These are phyloP conservation scores for Petrophora chlorosata DNA, from an alignment of 2,888 invertebrate genomes.

Conservation along the genomic window DNA sequence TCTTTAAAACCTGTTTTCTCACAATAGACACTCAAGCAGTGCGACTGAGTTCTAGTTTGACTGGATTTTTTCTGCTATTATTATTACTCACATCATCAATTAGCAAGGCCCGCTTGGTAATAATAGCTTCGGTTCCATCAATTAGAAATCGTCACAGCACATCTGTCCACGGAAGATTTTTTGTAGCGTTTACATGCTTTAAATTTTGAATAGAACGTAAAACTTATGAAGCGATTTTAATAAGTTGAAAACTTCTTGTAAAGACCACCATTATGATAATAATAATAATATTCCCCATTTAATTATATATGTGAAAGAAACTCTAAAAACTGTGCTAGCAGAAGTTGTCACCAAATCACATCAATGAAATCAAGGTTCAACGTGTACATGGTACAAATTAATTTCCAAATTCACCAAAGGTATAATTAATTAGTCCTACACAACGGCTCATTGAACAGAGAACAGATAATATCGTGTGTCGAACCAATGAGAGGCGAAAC, in stretches of 20 bases:
- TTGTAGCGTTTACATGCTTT: too few species aligned
- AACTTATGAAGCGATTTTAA: too few species aligned
- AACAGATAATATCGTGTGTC: slow-evolving; percentile 30
- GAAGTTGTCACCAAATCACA: too few species aligned
- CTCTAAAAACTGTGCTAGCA: too few species aligned
- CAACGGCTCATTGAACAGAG: slow-evolving; percentile 28
- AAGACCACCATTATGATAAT: too few species aligned
- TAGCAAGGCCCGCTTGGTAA: slow-evolving; percentile 7
- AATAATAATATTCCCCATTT: too few species aligned
- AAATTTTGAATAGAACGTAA: too few species aligned
- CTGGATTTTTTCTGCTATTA: slow-evolving; percentile 10
- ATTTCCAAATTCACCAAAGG: neutral
- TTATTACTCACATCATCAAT: slow-evolving; percentile 4
- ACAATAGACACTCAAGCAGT: slow-evolving; percentile 15
- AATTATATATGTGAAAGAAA: too few species aligned
- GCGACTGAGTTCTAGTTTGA: slow-evolving; percentile 8
- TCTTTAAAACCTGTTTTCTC: slow-evolving; percentile 15
- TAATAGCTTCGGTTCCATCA: neutral
- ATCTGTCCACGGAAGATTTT: neutral
- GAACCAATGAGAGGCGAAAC: slow-evolving; percentile 37
- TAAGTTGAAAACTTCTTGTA: too few species aligned
- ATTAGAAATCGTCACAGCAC: neutral
- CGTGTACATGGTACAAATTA: too few species aligned
- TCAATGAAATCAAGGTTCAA: too few species aligned
- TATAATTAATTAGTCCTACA: slow-evolving; percentile 27